phyloP scores from a whole-genome alignment of 2,797 vertebrate genomes.

The Acanthopagrus latus region DNA sequence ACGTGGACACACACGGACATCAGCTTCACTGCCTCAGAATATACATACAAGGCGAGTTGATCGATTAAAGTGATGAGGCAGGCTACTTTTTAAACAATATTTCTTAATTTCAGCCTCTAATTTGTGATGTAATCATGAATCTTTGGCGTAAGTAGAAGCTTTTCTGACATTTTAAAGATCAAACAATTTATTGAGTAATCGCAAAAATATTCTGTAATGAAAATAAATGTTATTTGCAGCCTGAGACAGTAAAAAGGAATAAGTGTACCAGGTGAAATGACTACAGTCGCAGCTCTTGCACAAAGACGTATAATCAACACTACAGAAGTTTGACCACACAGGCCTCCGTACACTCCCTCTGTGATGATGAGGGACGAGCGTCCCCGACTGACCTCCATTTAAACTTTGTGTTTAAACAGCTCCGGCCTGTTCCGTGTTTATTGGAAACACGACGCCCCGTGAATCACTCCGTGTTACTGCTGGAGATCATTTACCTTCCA shows the following conservation, averaged over 20 bases:
- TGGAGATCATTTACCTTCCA: neutral
- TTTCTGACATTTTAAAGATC: neutral
- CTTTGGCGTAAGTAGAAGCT: neutral
- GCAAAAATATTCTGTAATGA: neutral
- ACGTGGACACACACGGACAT: conserved; percentile 16
- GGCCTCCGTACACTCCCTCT: too few species aligned
- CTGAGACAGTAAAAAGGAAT: neutral
- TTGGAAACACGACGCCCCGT: conserved; percentile 65
- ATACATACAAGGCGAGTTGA: neutral
- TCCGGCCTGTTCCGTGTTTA: conserved; percentile 62
- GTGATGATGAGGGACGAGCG: conserved; percentile 55
- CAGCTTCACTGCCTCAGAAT: conserved; percentile 4
- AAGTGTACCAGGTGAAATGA: too few species aligned
- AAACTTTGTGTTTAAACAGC: conserved; percentile 63
- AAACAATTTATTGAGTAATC: neutral
- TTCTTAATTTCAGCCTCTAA: neutral
- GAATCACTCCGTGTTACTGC: conserved; percentile 39
- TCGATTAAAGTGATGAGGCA: neutral
- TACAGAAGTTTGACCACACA: neutral
- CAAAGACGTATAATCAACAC: neutral
- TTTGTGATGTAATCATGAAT: neutral
- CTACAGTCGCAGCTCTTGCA: too few species aligned
- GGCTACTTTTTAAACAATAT: too few species aligned
- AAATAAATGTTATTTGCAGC: neutral
- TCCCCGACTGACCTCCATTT: conserved; percentile 58